These are phyloP conservation scores for Polydrusus pterygomalis DNA, from an alignment of 2,888 invertebrate genomes.

Conservation along the genomic window DNA sequence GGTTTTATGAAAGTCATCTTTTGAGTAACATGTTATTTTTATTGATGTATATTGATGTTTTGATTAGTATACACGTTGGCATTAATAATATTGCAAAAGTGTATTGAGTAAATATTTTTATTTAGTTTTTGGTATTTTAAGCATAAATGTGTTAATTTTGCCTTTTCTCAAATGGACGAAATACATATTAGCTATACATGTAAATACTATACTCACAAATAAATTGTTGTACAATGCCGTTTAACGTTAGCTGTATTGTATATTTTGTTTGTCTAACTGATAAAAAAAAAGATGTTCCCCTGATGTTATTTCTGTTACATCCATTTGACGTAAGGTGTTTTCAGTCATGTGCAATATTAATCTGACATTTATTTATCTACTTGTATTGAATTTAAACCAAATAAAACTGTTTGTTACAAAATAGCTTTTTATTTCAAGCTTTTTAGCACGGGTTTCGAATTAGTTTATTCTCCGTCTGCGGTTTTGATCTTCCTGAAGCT, in stretches of 20 bases:
- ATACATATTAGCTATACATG: slow-evolving; percentile 67
- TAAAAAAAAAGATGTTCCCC: slow-evolving; percentile 50
- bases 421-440: slow-evolving; percentile 9
- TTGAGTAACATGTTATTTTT: slow-evolving; percentile 40
- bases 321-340: slow-evolving; percentile 71
- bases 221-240: slow-evolving; percentile 68
- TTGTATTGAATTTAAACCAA: slow-evolving; percentile 73
- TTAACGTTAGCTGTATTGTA: slow-evolving; percentile 65
- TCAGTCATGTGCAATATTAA: slow-evolving; percentile 73
- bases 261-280: slow-evolving; percentile 60
- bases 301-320: slow-evolving; percentile 65
- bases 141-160: slow-evolving; percentile 55
- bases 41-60: slow-evolving; percentile 49
- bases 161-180: slow-evolving; percentile 68
- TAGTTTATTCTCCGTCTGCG: no score
- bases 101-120: slow-evolving; percentile 52
- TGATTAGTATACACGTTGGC: slow-evolving; percentile 51
- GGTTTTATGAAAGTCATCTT: slow-evolving; percentile 32
- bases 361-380: slow-evolving; percentile 73
- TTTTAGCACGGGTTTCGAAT: no score
- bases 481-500: no score
- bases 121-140: slow-evolving; percentile 54
- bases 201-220: slow-evolving; percentile 69
- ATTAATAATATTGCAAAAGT: slow-evolving; percentile 46
- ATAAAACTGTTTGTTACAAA: slow-evolving; percentile 73